Evolutionary conservation across 2,113 vertebrate genomes (phyloP).

Genomic region (Petrocephalus zakoni): DNA sequence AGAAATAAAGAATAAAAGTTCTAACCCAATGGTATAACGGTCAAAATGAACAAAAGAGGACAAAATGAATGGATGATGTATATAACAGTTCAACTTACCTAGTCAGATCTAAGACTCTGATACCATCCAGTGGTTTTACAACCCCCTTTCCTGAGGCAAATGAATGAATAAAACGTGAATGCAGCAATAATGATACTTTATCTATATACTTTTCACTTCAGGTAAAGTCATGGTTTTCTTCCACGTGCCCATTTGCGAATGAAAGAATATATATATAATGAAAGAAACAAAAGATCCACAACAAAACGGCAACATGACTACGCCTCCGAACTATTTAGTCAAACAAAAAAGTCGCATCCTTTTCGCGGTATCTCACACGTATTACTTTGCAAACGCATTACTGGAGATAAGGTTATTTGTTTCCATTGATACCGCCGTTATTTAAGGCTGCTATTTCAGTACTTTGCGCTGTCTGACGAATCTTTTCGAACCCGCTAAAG

Average conservation of each 20-base stretch:
- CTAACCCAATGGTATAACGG: neutral
- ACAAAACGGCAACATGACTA: neutral
- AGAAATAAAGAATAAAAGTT: neutral
- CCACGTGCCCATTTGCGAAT: neutral
- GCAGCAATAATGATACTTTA: neutral
- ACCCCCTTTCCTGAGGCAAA: neutral
- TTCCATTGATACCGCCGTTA: neutral
- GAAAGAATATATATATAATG: too few relatives aligned
- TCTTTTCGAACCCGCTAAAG: neutral
- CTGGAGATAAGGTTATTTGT: neutral
- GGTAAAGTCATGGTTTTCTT: neutral
- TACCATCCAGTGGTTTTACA: slow-evolving; percentile 13
- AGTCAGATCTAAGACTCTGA: slow-evolving; percentile 22
- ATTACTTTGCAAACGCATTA: neutral
- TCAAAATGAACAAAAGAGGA: too few relatives aligned
- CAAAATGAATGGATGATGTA: neutral
- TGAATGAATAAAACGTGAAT: neutral
- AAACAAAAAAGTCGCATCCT: neutral
- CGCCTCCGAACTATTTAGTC: neutral
- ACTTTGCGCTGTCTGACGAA: neutral
- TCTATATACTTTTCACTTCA: neutral
- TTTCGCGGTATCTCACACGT: neutral
- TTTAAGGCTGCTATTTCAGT: neutral
- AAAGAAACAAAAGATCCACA: neutral
- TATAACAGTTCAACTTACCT: slow-evolving; percentile 1